Evolutionary conservation across 2,888 invertebrate species (phyloP), one percentile per base, ranked within the genome.

Genomic region (Xanthia icteritia): DNA sequence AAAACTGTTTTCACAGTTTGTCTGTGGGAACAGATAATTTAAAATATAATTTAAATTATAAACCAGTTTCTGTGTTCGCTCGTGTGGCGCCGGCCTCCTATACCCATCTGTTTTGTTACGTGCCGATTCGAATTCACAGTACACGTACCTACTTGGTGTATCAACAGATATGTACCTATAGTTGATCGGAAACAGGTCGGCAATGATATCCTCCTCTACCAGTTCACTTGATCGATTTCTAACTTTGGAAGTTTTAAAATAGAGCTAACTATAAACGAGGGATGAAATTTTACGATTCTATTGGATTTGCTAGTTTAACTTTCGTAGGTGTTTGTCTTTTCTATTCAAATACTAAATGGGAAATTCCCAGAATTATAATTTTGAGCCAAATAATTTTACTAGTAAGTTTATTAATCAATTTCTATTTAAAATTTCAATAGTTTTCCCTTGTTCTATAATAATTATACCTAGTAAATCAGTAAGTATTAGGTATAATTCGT

Each of bases 201-300:
- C 11, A 17, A 27, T 51, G 23, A 58, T 39, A 31, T 20, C 48
- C 17, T 15, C 39, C 39, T 23, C 11, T 77, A 20, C 13, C 23
- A 51, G 48, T 67, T 51, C 15, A 31, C 63, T 72, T 58, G 42
- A 67, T 83, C 58, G 68, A 68, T 77, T 51, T 63, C 42, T 68
- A 58, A 68, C 48, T 58, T 64, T 77, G 2, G 17, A 51, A 27
- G 15, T 27, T 58, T 56, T 36, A 42, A 83, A 77, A 63, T 58
- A 82, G 42, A 51, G 23, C 20, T 5, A 27, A 39, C 31, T 15
- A 15, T n/a, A 36, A 36, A 27, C 9, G 23, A 13, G 1, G 20
- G 39, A 31, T 39, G 2, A 39, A 42, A 54, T 72, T n/a, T 27
- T 27, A 27, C 2, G 13, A 39, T 45, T 60, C 45, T 81, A 45